phyloP scores from a whole-genome alignment of 2,888 invertebrate genomes.

The Latrodectus elegans region DNA sequence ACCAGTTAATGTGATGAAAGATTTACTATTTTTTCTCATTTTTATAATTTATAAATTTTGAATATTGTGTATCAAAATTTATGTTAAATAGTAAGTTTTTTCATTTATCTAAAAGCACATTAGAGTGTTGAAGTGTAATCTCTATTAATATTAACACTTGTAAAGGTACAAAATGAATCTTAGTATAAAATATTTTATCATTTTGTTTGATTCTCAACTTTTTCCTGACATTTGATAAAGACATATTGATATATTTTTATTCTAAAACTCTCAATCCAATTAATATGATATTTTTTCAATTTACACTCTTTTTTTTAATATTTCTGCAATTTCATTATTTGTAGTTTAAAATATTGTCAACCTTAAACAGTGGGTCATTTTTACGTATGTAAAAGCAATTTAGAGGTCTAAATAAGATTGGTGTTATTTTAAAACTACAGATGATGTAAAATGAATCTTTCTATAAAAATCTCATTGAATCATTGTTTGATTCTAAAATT shows the following conservation, averaged over 20 bases:
- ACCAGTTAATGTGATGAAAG: neutral
- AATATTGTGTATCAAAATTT: neutral
- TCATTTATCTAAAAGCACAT: neutral
- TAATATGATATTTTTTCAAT: no score
- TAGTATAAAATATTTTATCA: neutral
- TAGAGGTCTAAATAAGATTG: conserved; percentile 21
- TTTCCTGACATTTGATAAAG: no score
- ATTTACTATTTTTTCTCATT: neutral
- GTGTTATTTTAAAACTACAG: neutral
- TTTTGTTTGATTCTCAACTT: no score
- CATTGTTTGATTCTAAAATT: neutral
- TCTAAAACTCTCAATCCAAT: no score
- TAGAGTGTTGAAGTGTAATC: conserved; percentile 10
- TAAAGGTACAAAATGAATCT: conserved; percentile 20
- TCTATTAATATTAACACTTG: neutral
- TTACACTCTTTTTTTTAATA: neutral
- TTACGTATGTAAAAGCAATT: neutral
- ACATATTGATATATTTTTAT: no score
- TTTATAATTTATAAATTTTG: neutral
- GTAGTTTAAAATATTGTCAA: no score
- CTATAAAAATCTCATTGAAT: neutral
- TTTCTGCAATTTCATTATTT: no score
- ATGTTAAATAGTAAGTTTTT: neutral
- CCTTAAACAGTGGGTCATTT: no score
- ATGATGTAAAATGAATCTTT: conserved; percentile 12